phyloP scores from a whole-genome alignment of 2,797 vertebrate species.

The Enteromius radiatus region DNA sequence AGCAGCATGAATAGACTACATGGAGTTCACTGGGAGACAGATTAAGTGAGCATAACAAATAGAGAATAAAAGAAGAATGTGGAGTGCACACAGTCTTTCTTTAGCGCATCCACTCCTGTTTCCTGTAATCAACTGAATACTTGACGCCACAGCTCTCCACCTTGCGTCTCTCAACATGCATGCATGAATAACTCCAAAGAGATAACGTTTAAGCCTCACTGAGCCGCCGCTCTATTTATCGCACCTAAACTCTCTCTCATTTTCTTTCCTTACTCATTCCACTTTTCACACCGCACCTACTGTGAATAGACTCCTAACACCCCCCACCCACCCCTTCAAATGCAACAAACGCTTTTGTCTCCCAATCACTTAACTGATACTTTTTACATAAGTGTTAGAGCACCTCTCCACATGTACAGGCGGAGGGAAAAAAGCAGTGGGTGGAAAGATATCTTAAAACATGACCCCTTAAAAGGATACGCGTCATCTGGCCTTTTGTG shows the following conservation, averaged over 20 bases:
- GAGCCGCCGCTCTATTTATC: conserved; percentile 19
- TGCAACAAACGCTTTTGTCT: conserved; percentile 59
- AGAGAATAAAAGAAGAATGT: neutral
- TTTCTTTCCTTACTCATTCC: conserved; percentile 8
- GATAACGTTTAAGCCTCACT: conserved; percentile 43
- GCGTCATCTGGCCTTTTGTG: conserved; percentile 76
- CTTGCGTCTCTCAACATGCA: conserved; percentile 41
- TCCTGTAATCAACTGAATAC: conserved; percentile 60
- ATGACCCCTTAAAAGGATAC: conserved; percentile 77
- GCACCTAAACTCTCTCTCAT: conserved; percentile 36
- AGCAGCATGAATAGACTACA: conserved; percentile 1
- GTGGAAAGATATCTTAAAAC: conserved; percentile 77
- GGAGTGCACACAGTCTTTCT: neutral
- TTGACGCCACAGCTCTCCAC: conserved; percentile 56
- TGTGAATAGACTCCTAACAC: conserved; percentile 46
- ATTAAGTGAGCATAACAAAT: neutral
- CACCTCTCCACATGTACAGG: conserved; percentile 61
- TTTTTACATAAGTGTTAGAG: conserved; percentile 64
- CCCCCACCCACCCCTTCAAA: conserved; percentile 28
- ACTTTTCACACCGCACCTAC: conserved; percentile 36
- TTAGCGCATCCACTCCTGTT: conserved; percentile 8
- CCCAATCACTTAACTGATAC: conserved; percentile 52
- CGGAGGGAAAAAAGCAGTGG: conserved; percentile 55
- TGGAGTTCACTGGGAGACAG: neutral
- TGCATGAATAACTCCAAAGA: conserved; percentile 58